Base-by-base conservation (phyloP, 1,140 invertebrate species). In the Bicyclus anynana region DNA sequence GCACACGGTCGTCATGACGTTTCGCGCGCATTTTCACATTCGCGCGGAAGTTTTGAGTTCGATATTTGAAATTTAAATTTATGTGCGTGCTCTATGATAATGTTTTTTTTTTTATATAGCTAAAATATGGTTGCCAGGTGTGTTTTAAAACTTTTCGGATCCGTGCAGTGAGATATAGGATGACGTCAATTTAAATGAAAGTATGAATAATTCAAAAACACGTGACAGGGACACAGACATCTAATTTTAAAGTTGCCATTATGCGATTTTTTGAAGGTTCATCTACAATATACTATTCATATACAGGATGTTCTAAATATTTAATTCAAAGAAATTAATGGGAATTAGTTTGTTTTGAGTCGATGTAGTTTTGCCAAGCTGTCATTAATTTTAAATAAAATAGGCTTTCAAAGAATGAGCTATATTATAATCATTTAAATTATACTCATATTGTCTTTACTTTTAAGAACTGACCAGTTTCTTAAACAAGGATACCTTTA, bases 31-130 rank as follows among this genome's bases (percentile, higher is more conserved):
- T 65, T 65, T 68, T 64, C 56, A 60, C 55, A 53, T 65, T 53
- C 51, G 56, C 59, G 65, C 65, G 56, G 65, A 67, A 70, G 58
- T 67, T 67, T 63, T 63, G 57, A 40, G 55, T 61, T 65, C 69
- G 62, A 62, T 69, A 74, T 74, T 67, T 66, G 62, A 74, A 69
- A 62, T 74, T 74, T 72, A 72, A 69, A 72, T 72, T 65, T 67
- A 46, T 44, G 37, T 23, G 53, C 33, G 62, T 55, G 46, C 29
- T 38, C 3, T 38, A 40, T 46, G 52, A 40, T 58, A 54, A 64
- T 67, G 54, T 59, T 62, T 63, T 68, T 59, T 68, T 59, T 65
- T 74, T 67, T n/a, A n/a, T 68, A 70, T 67, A 40, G 59, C 61
- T 62, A 59, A 52, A 16, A 52, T 59, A 44, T 65, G 52, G 37